Conservation (phyloP, 2,888 invertebrate species). For the Linyphia triangularis region DNA sequence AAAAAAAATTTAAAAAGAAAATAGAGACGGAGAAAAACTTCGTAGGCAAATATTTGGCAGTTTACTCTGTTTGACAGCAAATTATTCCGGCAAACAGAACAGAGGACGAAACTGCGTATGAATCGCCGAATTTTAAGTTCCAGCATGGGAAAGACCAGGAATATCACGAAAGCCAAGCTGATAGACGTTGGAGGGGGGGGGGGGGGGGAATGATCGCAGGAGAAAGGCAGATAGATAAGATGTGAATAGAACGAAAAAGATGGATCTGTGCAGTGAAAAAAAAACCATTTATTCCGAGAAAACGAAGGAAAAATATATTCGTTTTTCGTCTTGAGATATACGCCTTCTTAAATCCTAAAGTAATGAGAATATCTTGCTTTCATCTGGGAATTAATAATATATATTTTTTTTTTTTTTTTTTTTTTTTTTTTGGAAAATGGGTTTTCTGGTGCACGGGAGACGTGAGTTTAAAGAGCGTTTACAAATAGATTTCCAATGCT, state of each 20-base stretch:
- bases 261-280: background rate
- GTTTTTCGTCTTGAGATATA: slow-evolving; percentile 5
- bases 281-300: slow-evolving; percentile 1
- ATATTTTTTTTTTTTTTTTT: background rate
- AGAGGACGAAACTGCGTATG: too few species aligned
- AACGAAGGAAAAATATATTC: background rate
- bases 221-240: slow-evolving; percentile 5
- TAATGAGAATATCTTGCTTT: slow-evolving; percentile 28
- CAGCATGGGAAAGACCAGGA: background rate
- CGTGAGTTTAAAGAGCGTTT: background rate
- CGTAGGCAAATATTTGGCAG: background rate
- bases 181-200: background rate
- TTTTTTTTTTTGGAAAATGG: background rate
- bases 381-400: background rate
- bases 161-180: background rate
- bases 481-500: too few species aligned
- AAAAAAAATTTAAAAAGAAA: too few species aligned
- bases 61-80: slow-evolving; percentile 10
- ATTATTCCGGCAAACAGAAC: background rate
- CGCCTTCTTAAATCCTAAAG: slow-evolving; percentile 27
- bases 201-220: background rate
- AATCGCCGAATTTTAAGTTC: slow-evolving; percentile 41
- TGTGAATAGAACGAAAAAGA: background rate
- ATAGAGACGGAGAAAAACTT: background rate
- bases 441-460: background rate